Evolutionary conservation across 2,113 vertebrate genomes (phyloP).

Genomic region (Meriones unguiculatus): DNA sequence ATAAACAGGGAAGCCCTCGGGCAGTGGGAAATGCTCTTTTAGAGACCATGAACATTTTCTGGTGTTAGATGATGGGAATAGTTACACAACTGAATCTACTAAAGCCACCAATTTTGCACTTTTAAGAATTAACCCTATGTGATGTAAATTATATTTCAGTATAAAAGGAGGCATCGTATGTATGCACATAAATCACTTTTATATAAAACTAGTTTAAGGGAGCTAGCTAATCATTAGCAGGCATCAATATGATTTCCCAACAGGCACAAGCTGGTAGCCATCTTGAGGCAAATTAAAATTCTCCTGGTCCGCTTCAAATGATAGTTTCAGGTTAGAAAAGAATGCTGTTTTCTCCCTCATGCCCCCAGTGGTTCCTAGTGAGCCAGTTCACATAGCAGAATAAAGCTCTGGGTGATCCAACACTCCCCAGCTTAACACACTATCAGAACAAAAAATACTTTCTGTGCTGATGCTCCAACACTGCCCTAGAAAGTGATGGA

Average conservation of each 20-base stretch:
- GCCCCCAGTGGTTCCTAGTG: background rate
- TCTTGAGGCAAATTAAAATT: conserved; percentile 37
- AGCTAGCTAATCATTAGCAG: background rate
- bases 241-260: background rate
- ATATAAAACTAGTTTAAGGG: conserved; percentile 21
- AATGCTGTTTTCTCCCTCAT: background rate
- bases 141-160: conserved; percentile 4
- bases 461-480: conserved; percentile 47
- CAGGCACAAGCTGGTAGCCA: background rate
- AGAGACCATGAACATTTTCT: background rate
- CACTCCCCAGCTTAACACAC: background rate
- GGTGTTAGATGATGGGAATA: background rate
- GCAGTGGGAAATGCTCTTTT: background rate
- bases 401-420: background rate
- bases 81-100: background rate
- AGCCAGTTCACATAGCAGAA: background rate
- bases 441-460: background rate
- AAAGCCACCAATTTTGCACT: background rate
- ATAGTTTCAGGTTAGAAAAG: background rate
- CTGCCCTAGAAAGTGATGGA: background rate
- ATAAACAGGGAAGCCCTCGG: background rate
- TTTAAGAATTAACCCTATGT: background rate
- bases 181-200: conserved; percentile 9
- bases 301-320: background rate
- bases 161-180: background rate